A percentile compares a stretch with the other conserved stretches of the same genome.
Conservation (phyloP, 2,797 vertebrate genomes). For the Poeciliopsis turneri region DNA sequence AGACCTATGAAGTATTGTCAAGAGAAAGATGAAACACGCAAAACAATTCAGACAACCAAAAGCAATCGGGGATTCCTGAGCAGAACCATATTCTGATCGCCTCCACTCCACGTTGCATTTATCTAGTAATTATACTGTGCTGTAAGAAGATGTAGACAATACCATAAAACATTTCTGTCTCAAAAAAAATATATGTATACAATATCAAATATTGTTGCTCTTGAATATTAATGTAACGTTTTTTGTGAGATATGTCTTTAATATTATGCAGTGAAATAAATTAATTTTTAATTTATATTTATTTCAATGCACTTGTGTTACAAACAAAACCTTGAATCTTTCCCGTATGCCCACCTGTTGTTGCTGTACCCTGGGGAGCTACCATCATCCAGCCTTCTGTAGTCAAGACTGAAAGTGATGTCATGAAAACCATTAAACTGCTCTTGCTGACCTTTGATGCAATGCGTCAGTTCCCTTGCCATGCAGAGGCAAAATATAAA, state of each 20-base stretch:
- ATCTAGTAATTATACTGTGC: background rate
- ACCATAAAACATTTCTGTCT: background rate
- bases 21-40: background rate
- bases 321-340: conserved; percentile 51
- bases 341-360: conserved; percentile 82
- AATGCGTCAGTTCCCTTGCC: conserved; percentile 60
- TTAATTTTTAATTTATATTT: background rate
- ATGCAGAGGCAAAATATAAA: conserved; percentile 65
- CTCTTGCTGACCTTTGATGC: conserved; percentile 39
- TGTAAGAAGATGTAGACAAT: background rate
- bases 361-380: conserved; percentile 78
- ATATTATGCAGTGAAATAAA: background rate
- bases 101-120: background rate
- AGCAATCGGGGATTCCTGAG: background rate
- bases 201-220: too few relatives aligned
- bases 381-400: conserved; percentile 85
- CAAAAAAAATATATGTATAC: background rate
- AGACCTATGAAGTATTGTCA: background rate
- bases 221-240: background rate
- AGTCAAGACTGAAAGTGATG: conserved; percentile 87
- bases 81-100: background rate
- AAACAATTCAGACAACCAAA: background rate
- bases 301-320: conserved; percentile 1
- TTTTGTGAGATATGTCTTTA: background rate
- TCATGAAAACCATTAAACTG: conserved; percentile 81